phyloP scores from a whole-genome alignment of 2,888 invertebrate species.

The Hydrotaea diabolus region DNA sequence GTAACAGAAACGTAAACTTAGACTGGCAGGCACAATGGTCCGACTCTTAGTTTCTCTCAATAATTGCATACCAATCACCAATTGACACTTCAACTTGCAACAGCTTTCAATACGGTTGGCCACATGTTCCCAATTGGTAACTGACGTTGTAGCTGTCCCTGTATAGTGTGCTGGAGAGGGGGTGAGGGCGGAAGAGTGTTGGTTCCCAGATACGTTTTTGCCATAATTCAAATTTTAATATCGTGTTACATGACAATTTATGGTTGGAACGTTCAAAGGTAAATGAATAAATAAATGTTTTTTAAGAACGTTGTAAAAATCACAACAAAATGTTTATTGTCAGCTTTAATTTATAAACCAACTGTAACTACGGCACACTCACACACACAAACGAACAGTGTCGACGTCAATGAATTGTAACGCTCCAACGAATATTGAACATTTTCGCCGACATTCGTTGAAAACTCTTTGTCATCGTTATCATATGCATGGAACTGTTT shows the following conservation, averaged over 20 bases:
- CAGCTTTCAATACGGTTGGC: conserved; percentile 41
- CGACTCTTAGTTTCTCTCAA: conserved; percentile 33
- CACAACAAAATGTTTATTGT: conserved; percentile 11
- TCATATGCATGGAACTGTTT: too few relatives aligned
- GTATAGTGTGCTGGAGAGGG: too few relatives aligned
- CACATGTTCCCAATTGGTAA: conserved; percentile 14
- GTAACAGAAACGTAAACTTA: neutral
- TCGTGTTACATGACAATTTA: conserved; percentile 61
- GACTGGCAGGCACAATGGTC: conserved; percentile 19
- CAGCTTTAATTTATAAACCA: conserved; percentile 5
- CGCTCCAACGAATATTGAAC: too few relatives aligned
- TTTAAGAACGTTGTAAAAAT: conserved; percentile 16
- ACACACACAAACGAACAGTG: neutral
- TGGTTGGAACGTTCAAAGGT: conserved; percentile 39
- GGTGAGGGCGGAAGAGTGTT: too few relatives aligned
- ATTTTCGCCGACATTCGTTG: too few relatives aligned
- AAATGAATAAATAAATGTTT: conserved; percentile 14
- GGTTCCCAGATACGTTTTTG: neutral
- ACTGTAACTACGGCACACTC: too few relatives aligned
- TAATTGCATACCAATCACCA: conserved; percentile 67
- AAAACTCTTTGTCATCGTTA: too few relatives aligned
- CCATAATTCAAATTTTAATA: conserved; percentile 49
- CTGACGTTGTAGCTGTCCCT: neutral
- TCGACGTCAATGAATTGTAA: too few relatives aligned
- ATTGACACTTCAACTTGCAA: conserved; percentile 61